Percentiles rank a stretch among this genome's conserved stretches.
phyloP scores from a whole-genome alignment of 2,888 invertebrate genomes.

The Synanthedon myopaeformis region DNA sequence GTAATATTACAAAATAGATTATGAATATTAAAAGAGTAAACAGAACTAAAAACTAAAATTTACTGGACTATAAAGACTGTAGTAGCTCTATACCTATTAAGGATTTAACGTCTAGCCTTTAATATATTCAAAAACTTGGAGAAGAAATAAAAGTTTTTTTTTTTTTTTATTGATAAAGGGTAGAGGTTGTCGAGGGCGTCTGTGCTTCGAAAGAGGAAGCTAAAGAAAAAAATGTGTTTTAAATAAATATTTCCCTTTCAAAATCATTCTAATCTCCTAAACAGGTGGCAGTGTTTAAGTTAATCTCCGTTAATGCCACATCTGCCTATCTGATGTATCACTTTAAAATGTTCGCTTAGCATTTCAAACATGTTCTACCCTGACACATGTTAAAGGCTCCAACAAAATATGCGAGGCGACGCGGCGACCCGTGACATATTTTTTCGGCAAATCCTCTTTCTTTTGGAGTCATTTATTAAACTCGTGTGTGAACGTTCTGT shows the following conservation, averaged over 20 bases:
- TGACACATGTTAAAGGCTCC: constrained; percentile 46
- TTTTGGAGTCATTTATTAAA: constrained; percentile 7
- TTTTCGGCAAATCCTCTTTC: constrained; percentile 16
- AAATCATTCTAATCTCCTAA: constrained; percentile 26
- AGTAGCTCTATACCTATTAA: too few relatives aligned
- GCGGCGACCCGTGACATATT: constrained; percentile 36
- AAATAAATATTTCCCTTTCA: constrained; percentile 48
- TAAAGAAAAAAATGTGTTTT: neutral
- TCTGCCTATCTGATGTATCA: constrained; percentile 45
- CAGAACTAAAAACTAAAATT: too few relatives aligned
- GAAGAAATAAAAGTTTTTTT: too few relatives aligned
- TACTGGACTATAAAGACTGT: too few relatives aligned
- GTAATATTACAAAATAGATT: too few relatives aligned
- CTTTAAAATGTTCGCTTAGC: constrained; percentile 18
- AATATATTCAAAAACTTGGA: too few relatives aligned
- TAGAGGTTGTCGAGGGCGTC: too few relatives aligned
- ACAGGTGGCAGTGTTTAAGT: constrained; percentile 61
- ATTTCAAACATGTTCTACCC: constrained; percentile 21
- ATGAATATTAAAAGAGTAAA: too few relatives aligned
- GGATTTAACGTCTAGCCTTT: too few relatives aligned
- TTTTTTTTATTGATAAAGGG: too few relatives aligned
- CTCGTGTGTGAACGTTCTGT: neutral
- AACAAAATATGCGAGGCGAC: constrained; percentile 32
- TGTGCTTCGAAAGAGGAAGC: too few relatives aligned
- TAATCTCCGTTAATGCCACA: constrained; percentile 52